These are phyloP conservation scores for Balaeniceps rex DNA, from an alignment of 2,113 vertebrate genomes.

Conservation along the genomic window DNA sequence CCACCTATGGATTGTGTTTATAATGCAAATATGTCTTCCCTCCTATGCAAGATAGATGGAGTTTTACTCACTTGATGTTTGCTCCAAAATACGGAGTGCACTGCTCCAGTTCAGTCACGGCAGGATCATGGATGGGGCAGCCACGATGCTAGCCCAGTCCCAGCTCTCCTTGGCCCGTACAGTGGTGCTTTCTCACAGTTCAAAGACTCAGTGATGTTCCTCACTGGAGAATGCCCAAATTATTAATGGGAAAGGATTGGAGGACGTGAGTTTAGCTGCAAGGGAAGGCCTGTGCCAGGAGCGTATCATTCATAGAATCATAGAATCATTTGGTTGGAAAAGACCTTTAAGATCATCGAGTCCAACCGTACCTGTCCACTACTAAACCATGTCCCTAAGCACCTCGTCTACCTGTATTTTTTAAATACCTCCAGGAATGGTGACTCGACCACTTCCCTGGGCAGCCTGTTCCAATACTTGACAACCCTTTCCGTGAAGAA, in stretches of 20 bases:
- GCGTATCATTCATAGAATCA: fast-evolving
- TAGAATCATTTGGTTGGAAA: too few species aligned
- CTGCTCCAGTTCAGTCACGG: not conserved
- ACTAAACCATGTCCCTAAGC: too few species aligned
- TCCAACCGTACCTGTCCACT: too few species aligned
- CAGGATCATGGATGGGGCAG: not conserved
- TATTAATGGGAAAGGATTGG: not conserved
- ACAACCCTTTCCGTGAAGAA: too few species aligned
- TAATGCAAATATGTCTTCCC: not conserved
- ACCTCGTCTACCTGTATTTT: too few species aligned
- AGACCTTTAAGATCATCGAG: too few species aligned
- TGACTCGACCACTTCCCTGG: too few species aligned
- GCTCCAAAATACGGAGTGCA: not conserved
- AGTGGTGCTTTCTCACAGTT: not conserved
- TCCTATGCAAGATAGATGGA: not conserved
- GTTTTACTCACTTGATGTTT: not conserved
- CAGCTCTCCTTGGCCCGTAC: not conserved
- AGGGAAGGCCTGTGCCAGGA: not conserved
- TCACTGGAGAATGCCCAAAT: not conserved
- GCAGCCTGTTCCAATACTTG: too few species aligned
- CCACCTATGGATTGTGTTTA: not conserved
- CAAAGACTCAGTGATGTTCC: not conserved
- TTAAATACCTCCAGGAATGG: too few species aligned
- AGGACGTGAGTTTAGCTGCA: not conserved
- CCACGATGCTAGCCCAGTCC: not conserved